Evolutionary conservation across 2,797 vertebrate genomes (phyloP), one percentile per base, ranked within the genome.

Genomic region (Tragelaphus oryx): DNA sequence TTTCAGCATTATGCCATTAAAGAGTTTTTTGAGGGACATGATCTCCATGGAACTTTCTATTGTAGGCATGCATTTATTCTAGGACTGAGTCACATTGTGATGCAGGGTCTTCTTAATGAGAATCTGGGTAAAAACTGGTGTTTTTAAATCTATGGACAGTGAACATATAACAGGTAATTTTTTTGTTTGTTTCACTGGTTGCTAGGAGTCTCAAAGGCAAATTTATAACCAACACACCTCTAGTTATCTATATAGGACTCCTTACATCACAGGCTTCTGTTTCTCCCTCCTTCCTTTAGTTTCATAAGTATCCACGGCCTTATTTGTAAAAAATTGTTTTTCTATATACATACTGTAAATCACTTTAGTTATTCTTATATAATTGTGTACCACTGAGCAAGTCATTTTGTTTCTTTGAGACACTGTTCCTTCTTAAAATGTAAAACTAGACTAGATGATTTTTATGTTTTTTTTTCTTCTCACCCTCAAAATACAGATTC

Each of bases 391-490:
- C 24, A 26, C 48, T 71, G 33, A 92, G 28, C 46, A 84, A 82
- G 65, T 83, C 33, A 59, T 14, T 85, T 71, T 48, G 22, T 14
- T 10, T 52, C 81, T 78, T 82, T 74, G 37, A 78, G 75, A 48
- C 26, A 26, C 5, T 62, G 24, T 87, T 96, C 37, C 79, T 89
- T 92, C 30, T 87, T 93, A 90, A 97, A 93, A 92, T 85, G 8
- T 87, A 71, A 89, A 93, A 18, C 37, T 85, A 54, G 4, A 30
- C 28, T 89, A 52, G 20, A 18, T 95, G 30, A 89, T 26, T 79
- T 94, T 76, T n/a, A 62, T 48, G 4, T 57, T 75, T 74, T 80
- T 65, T 50, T 59, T 68, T 20, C 33, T 68, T 37, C 9, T 16
- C 37, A 85, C 30, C 33, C 92, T 93, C 57, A 41, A 85, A 87